phyloP scores from a whole-genome alignment of 37 sponge, comb jelly and placozoan species.

The Dysidea cf. avara region DNA sequence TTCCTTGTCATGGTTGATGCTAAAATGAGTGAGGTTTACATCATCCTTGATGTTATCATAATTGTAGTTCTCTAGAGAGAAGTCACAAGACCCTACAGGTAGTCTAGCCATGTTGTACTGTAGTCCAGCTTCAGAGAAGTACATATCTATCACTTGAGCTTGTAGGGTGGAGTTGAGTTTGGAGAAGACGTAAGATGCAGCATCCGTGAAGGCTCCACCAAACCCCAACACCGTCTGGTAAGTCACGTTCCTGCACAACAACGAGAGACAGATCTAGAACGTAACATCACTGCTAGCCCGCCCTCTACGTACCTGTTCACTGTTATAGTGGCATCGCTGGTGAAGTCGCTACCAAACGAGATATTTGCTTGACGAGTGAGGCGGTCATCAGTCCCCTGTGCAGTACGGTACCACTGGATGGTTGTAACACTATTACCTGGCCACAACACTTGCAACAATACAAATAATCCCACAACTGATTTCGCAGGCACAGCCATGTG shows the following conservation, averaged over 20 bases:
- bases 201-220: constrained; percentile 90
- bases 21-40: constrained; percentile 51
- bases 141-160: constrained; percentile 56
- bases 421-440: background rate
- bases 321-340: constrained; percentile 2
- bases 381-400: constrained; percentile 61
- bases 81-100: constrained; percentile 81
- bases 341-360: constrained; percentile 47
- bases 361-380: constrained; percentile 30
- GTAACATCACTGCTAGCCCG: too few species aligned
- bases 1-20: constrained; percentile 59
- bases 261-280: too few species aligned
- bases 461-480: background rate
- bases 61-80: constrained; percentile 64
- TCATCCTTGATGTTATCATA: constrained; percentile 67
- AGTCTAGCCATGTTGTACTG: constrained; percentile 78
- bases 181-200: constrained; percentile 68
- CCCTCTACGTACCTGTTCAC: constrained; percentile 85
- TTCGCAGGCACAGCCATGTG: background rate
- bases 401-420: constrained; percentile 63
- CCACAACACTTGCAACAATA: background rate
- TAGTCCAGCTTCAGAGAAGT: constrained; percentile 73
- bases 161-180: constrained; percentile 54
- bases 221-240: constrained; percentile 75
- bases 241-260: constrained; percentile 36